Evolutionary conservation across 2,888 invertebrate genomes (phyloP).

Genomic region (Tuberolachnus salignus): DNA sequence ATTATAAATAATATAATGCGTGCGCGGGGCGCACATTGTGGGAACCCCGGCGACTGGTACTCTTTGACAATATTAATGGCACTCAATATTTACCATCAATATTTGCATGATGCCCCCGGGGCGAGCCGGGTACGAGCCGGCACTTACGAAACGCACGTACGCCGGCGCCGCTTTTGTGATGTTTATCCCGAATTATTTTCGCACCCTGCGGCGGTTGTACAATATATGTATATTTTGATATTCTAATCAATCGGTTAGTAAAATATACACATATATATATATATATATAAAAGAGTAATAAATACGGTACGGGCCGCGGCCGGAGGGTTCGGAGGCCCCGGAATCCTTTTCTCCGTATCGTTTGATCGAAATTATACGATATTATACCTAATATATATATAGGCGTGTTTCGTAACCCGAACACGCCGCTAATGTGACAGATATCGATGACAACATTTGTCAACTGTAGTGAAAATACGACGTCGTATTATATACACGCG

Average conservation of each 20-base stretch:
- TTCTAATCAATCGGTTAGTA: slow-evolving; percentile 56
- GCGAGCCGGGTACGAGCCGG: slow-evolving; percentile 36
- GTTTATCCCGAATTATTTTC: slow-evolving; percentile 46
- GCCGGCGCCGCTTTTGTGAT: slow-evolving; percentile 12
- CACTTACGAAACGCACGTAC: slow-evolving; percentile 2
- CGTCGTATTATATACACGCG: no score
- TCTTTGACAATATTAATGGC: slow-evolving; percentile 54
- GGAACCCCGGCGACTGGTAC: slow-evolving; percentile 39
- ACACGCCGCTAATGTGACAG: slow-evolving; percentile 40
- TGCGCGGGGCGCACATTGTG: slow-evolving; percentile 28
- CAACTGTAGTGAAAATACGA: background rate
- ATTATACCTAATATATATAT: no score
- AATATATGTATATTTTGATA: slow-evolving; percentile 56
- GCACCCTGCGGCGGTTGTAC: slow-evolving; percentile 55
- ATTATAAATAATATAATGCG: no score
- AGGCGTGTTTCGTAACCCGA: slow-evolving; percentile 23
- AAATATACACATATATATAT: no score
- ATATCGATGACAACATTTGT: slow-evolving; percentile 52
- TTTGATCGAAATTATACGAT: no score
- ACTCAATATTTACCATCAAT: slow-evolving; percentile 57
- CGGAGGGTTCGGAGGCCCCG: slow-evolving; percentile 36
- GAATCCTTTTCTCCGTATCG: slow-evolving; percentile 20
- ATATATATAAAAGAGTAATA: no score
- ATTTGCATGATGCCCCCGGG: slow-evolving; percentile 43
- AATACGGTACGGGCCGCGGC: background rate